phyloP scores from a whole-genome alignment of 2,113 vertebrate genomes.

The Salvelinus namaycush region DNA sequence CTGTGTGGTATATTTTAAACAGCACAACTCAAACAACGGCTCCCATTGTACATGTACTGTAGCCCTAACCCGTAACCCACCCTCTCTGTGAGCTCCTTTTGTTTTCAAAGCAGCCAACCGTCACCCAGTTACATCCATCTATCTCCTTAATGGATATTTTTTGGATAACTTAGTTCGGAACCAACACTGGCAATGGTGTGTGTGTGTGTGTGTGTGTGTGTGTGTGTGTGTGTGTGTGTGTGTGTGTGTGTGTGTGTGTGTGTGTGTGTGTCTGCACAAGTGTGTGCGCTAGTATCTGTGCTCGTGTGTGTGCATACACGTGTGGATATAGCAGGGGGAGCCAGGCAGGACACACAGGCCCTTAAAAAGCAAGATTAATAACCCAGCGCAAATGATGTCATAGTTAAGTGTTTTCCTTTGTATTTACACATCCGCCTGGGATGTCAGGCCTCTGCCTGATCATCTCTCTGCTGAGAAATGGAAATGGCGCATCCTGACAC shows the following conservation, averaged over 20 bases:
- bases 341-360: slow-evolving; percentile 56
- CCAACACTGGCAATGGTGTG: slow-evolving; percentile 21
- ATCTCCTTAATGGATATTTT: slow-evolving; percentile 69
- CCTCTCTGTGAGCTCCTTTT: slow-evolving; percentile 62
- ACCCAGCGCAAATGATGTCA: slow-evolving; percentile 74
- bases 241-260: no score
- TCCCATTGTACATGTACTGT: slow-evolving; percentile 57
- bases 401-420: slow-evolving; percentile 80
- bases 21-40: slow-evolving; percentile 53
- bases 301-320: no score
- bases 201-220: no score
- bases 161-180: slow-evolving; percentile 53
- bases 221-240: no score
- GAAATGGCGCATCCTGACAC: slow-evolving; percentile 60
- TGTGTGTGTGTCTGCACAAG: no score
- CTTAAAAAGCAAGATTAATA: slow-evolving; percentile 78
- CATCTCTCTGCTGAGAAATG: slow-evolving; percentile 64
- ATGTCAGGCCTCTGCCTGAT: slow-evolving; percentile 55
- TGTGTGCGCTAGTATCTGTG: no score
- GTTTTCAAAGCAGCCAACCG: slow-evolving; percentile 63
- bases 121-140: slow-evolving; percentile 54
- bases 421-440: slow-evolving; percentile 71
- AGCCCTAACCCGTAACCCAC: slow-evolving; percentile 62
- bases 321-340: slow-evolving; percentile 39
- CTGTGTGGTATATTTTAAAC: slow-evolving; percentile 49